Evolutionary conservation across 2,888 invertebrate genomes (phyloP), one percentile per base, ranked within the genome.

Genomic region (Autographa pulchrina): DNA sequence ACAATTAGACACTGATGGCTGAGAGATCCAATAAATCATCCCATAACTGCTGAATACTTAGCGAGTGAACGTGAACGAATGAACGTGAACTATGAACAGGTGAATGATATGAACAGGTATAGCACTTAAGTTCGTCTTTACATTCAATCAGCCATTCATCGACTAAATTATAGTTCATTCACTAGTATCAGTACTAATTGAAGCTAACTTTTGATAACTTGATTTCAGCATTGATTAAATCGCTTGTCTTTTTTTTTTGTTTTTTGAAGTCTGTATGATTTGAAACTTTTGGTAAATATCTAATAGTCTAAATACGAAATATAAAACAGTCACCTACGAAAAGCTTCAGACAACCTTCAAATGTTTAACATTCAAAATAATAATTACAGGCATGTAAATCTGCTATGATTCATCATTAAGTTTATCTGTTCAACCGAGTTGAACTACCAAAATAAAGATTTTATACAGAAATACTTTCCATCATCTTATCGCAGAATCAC

Each of bases 121-220:
- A 11, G 48, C 48, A 48, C 48, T 48, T 48, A 43, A 48, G n/a
- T 48, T 48, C 48, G 48, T 48, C 48, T 48, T 48, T 48, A 48
- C 48, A n/a, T 48, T 48, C 48, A 48, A 43, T 48, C n/a, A n/a
- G 6, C 48, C 48, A 48, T 48, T n/a, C n/a, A 48, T 8, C 8
- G n/a, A 48, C 25, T 25, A 25, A 25, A 25, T 25, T 1, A 25
- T 25, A n/a, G n/a, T 48, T n/a, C n/a, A 48, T 48, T 4, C 6
- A n/a, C 48, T 48, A n/a, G 6, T 48, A n/a, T n/a, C 48, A 48
- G 48, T n/a, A 48, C n/a, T 48, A 48, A 48, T 48, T 48, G 48
- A 48, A n/a, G 48, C 48, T 48, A n/a, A 43, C 43, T 43, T n/a
- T 48, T n/a, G n/a, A 48, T 48, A 48, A n/a, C n/a, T 48, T 48